Evolutionary conservation across 2,113 vertebrate species (phyloP).

Genomic region (Struthidea cinerea): DNA sequence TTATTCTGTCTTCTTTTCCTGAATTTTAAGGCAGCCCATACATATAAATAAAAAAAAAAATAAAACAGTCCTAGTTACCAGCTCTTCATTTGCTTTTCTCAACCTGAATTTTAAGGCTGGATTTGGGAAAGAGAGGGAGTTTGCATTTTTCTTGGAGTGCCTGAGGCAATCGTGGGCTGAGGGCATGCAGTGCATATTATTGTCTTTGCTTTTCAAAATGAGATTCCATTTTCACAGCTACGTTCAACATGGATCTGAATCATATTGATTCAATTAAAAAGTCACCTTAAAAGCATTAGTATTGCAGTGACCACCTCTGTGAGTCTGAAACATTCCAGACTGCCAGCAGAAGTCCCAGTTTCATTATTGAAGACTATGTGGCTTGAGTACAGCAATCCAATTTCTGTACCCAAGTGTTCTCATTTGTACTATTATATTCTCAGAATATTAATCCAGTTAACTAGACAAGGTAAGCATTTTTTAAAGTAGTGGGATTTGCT

Average conservation of each 20-base stretch:
- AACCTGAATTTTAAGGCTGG: conserved; percentile 31
- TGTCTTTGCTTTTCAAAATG: background rate
- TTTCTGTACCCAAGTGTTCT: conserved; percentile 9
- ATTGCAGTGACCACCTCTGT: background rate
- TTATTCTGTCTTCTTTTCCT: background rate
- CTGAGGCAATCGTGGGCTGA: background rate
- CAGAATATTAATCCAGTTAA: conserved; percentile 35
- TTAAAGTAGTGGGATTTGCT: conserved; percentile 17
- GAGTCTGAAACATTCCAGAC: conserved; percentile 39
- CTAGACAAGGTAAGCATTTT: conserved; percentile 22
- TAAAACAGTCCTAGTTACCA: conserved; percentile 8
- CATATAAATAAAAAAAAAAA: background rate
- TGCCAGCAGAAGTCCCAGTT: conserved; percentile 34
- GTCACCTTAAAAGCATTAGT: conserved; percentile 34
- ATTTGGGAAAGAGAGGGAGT: background rate
- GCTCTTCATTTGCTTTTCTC: conserved; percentile 9
- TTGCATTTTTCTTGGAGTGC: conserved; percentile 6
- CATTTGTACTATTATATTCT: conserved; percentile 1
- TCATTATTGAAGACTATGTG: background rate
- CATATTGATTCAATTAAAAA: conserved; percentile 24
- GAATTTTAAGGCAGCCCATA: background rate
- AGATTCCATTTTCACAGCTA: background rate
- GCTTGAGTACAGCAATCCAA: background rate
- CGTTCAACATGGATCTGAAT: background rate
- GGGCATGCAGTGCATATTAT: background rate